Base-by-base conservation (phyloP, 2,797 vertebrate species). In the Pachyuromys duprasi region DNA sequence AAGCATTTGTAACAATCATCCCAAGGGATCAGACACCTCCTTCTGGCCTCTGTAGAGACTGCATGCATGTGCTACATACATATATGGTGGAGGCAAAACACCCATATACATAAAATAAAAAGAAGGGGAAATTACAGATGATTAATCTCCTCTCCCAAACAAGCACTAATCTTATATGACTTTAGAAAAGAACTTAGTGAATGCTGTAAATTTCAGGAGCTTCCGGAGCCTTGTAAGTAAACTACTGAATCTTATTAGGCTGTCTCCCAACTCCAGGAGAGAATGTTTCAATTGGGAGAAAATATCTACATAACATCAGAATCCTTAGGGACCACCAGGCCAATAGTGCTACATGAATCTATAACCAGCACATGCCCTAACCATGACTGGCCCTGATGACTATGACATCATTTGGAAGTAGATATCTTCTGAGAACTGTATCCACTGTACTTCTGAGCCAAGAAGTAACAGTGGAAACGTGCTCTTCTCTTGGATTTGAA, bases 171-270 rank as follows among this genome's bases (percentile, higher is more conserved):
- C 87, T 78, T 36, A 65, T 17, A n/a, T 2, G 49, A 63, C 31
- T 49, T 65, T 65, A 62, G 74, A 8, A 63, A 65, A 24, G 31
- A 36, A 45, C 14, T 62, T 63, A n/a, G 28, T 89, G 86, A 76
- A 33, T 89, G 57, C 57, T 88, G 31, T 75, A 75, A 62, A 75
- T 75, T 87, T 87, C 69, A 87, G 86, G 86, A 87, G 69, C 86
- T 87, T 87, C n/a, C 70, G 60, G 69, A 57, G n/a, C 86, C 53
- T 87, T 87, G 69, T 74, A 87, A 74, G 33, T 53, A 53, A 86
- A 49, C 22, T 65, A 65, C 60, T 89, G 22, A 78, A n/a, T 89
- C 28, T 49, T 49, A n/a, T 26, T 26, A 89, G 31, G 14, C 42
- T 65, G 18, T 33, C 39, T 53, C 12, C 39, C 9, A 3, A 62